Percentiles rank a stretch among this genome's conserved stretches.
Conservation (phyloP, 37 sponge, comb jelly and placozoan species). For the Spongia lamella region DNA sequence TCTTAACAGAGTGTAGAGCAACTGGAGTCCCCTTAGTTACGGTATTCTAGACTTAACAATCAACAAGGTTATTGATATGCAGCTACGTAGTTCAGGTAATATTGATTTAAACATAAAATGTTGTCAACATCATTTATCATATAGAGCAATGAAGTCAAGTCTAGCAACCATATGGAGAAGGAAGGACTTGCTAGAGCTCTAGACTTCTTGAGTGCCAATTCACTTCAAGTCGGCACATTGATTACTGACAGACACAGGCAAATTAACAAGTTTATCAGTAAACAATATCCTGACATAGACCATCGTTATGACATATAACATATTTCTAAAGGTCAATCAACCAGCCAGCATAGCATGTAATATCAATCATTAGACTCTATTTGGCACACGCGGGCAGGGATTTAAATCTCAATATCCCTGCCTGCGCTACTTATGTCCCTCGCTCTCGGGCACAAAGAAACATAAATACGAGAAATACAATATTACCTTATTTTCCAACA, state of each 20-base stretch:
- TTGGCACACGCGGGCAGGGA: too few species aligned
- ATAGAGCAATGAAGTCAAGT: slow-evolving; percentile 43
- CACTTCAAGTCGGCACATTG: slow-evolving; percentile 7
- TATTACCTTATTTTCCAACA: too few species aligned
- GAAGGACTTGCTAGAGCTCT: slow-evolving; percentile 35
- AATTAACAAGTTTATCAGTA: slow-evolving; percentile 31
- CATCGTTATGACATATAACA: slow-evolving; percentile 39
- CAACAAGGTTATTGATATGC: not conserved
- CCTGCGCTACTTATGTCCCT: too few species aligned
- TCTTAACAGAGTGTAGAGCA: not conserved
- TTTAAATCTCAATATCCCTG: too few species aligned
- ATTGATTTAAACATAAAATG: not conserved
- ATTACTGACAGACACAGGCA: slow-evolving; percentile 33
- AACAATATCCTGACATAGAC: not conserved
- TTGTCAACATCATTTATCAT: not conserved
- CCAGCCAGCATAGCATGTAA: not conserved
- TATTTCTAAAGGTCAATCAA: slow-evolving; percentile 25
- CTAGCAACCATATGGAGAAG: slow-evolving; percentile 40
- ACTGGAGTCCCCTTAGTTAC: not conserved
- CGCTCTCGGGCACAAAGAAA: too few species aligned
- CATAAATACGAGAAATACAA: too few species aligned
- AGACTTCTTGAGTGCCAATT: not conserved
- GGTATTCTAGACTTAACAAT: slow-evolving; percentile 8
- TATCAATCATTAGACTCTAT: not conserved
- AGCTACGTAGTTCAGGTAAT: too few species aligned